These are phyloP conservation scores for Psettodes erumei DNA, from an alignment of 2,113 vertebrate genomes.

Conservation along the genomic window DNA sequence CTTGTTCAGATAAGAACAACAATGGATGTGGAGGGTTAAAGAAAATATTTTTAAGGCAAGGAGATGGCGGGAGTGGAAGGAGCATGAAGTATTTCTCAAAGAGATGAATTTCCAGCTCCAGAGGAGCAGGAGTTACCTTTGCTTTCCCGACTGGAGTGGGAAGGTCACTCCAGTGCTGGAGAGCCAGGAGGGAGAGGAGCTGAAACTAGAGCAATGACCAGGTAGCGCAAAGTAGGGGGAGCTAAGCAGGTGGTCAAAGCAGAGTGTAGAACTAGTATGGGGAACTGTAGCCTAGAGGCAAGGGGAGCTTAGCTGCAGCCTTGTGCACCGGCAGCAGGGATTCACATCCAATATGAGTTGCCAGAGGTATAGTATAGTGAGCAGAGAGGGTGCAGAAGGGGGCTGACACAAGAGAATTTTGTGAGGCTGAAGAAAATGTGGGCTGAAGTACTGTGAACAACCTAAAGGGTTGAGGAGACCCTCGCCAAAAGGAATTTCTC, in stretches of 20 bases:
- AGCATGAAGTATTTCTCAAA: conserved; percentile 30
- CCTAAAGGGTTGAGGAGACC: conserved; percentile 54
- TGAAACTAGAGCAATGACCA: conserved; percentile 54
- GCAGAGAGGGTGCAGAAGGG: neutral
- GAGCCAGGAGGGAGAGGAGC: conserved; percentile 15
- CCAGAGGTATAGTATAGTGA: conserved; percentile 14
- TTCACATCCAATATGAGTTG: conserved; percentile 23
- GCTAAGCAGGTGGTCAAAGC: conserved; percentile 8
- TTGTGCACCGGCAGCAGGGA: neutral
- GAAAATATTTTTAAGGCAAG: neutral
- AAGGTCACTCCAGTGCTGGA: conserved; percentile 50
- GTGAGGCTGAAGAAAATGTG: conserved; percentile 45
- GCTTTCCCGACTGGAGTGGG: conserved; percentile 29
- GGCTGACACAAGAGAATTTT: conserved; percentile 33
- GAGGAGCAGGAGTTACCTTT: conserved; percentile 23
- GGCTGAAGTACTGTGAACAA: conserved; percentile 42
- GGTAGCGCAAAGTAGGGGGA: conserved; percentile 35
- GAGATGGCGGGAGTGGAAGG: neutral
- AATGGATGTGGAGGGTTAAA: neutral
- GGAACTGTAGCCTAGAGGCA: conserved; percentile 26
- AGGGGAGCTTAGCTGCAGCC: neutral
- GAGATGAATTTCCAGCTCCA: conserved; percentile 22
- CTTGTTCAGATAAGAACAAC: neutral
- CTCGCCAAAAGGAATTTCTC: conserved; percentile 57
- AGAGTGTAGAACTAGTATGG: conserved; percentile 15